These are phyloP conservation scores for Pachyuromys duprasi DNA, from an alignment of 2,797 vertebrate species.

Conservation along the genomic window DNA sequence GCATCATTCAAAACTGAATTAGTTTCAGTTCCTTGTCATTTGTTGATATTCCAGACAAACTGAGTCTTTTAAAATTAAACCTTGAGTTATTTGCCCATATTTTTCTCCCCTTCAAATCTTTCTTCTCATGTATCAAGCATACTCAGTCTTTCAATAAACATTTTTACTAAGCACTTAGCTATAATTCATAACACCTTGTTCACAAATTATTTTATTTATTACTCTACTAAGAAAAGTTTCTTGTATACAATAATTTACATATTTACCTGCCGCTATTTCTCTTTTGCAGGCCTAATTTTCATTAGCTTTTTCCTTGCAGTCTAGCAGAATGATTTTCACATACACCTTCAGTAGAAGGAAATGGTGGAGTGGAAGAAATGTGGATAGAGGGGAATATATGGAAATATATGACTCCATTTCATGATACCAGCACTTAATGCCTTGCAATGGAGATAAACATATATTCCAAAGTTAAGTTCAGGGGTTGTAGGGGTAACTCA, in stretches of 20 bases:
- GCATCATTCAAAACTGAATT: neutral
- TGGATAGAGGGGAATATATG: neutral
- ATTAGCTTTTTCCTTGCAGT: neutral
- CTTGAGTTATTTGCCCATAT: neutral
- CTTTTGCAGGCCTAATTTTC: neutral
- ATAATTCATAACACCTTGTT: neutral
- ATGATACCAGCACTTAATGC: neutral
- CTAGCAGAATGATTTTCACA: neutral
- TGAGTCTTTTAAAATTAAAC: slow-evolving; percentile 7
- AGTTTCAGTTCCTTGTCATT: neutral
- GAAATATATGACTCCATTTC: neutral
- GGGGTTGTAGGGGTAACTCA: neutral
- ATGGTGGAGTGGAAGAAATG: neutral
- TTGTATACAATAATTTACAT: neutral
- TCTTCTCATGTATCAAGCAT: neutral
- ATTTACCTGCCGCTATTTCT: neutral
- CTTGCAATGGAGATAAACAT: neutral
- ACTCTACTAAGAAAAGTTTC: neutral
- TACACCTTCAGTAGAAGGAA: neutral
- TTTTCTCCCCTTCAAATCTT: neutral
- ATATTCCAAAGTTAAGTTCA: neutral
- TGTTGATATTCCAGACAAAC: neutral
- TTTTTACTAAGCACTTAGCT: neutral
- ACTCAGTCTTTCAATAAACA: neutral
- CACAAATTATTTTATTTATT: neutral